These are phyloP conservation scores for Lophius americanus DNA, from an alignment of 2,797 vertebrate species.

Conservation along the genomic window DNA sequence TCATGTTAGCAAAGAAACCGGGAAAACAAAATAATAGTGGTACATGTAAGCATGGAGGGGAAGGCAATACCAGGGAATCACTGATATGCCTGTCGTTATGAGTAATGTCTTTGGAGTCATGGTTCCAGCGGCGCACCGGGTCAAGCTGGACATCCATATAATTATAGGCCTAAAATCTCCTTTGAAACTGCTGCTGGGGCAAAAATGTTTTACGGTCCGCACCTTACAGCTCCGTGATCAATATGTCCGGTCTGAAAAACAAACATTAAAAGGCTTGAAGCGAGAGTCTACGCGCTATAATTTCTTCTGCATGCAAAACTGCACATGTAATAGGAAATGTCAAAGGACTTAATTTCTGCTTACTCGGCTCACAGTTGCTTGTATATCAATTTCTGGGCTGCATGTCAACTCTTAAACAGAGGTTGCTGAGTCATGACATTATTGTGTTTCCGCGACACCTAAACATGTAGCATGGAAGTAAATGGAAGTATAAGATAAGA, in stretches of 20 bases:
- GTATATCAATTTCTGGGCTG: neutral
- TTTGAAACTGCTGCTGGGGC: neutral
- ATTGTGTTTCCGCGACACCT: slow-evolving; percentile 6
- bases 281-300: neutral
- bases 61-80: neutral
- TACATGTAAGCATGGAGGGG: too few species aligned
- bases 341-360: neutral
- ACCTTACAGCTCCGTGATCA: neutral
- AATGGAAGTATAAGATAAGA: slow-evolving; percentile 57
- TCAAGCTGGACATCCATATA: neutral
- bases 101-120: neutral
- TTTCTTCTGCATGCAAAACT: neutral
- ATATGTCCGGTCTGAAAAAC: neutral
- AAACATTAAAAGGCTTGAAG: neutral
- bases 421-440: slow-evolving; percentile 15
- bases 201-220: neutral
- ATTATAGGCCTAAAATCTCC: neutral
- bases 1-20: too few species aligned
- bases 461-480: slow-evolving; percentile 41
- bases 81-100: neutral
- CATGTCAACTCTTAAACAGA: slow-evolving; percentile 24
- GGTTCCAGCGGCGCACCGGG: too few species aligned
- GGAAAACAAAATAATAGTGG: neutral
- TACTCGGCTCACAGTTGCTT: slow-evolving; percentile 3
- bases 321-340: neutral